Conservation (phyloP, 2,113 vertebrate genomes). For the Geothlypis trichas region DNA sequence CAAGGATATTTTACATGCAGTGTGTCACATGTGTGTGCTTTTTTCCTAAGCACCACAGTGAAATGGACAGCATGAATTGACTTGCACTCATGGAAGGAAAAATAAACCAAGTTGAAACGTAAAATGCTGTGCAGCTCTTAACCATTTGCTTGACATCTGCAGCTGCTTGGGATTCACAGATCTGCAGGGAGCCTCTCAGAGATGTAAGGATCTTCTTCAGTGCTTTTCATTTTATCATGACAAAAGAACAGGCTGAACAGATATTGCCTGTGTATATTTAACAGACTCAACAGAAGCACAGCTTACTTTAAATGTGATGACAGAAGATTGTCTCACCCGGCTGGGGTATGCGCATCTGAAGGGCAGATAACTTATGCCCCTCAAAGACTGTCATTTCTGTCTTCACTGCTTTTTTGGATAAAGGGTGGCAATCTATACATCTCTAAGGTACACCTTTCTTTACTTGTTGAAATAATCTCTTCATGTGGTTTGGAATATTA, state of each 20-base stretch:
- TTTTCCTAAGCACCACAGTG: not conserved
- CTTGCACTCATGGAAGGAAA: not conserved
- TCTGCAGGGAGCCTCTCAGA: not conserved
- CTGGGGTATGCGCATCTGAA: not conserved
- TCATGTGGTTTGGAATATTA: not conserved
- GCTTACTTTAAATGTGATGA: not conserved
- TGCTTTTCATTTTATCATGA: not conserved
- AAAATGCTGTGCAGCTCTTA: not conserved
- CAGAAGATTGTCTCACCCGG: not conserved
- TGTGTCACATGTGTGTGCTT: accelerated
- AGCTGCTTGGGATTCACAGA: not conserved
- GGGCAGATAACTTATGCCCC: not conserved
- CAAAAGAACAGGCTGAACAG: not conserved
- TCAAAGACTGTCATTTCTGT: not conserved
- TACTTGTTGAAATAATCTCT: not conserved
- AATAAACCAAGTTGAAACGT: accelerated
- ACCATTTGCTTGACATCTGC: not conserved
- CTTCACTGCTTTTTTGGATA: not conserved
- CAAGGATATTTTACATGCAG: not conserved
- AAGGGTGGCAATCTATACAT: not conserved
- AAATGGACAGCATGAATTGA: not conserved
- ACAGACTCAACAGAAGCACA: not conserved
- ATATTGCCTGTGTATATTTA: not conserved
- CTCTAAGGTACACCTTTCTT: not conserved
- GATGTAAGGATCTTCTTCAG: not conserved